Evolutionary conservation across 1,140 invertebrate species (phyloP).

Genomic region (Diorhabda carinulata): DNA sequence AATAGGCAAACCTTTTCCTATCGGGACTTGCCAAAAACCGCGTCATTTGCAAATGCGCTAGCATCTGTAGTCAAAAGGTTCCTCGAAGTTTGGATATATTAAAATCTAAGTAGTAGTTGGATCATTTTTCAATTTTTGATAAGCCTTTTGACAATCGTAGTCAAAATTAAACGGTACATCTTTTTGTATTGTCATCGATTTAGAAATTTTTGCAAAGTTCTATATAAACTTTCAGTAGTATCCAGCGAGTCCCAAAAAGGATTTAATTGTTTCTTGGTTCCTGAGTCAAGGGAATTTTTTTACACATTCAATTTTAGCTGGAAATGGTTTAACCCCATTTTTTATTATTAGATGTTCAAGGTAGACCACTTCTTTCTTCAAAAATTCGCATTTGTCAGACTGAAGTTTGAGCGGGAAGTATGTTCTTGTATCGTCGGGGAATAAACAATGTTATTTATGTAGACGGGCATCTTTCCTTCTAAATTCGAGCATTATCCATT

Average conservation of each 20-base stretch:
- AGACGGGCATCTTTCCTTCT: too few relatives aligned
- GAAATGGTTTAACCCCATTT: slow-evolving; percentile 46
- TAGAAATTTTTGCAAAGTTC: slow-evolving; percentile 13
- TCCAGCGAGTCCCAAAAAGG: slow-evolving; percentile 46
- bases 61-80: too few relatives aligned
- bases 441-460: too few relatives aligned
- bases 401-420: slow-evolving; percentile 39
- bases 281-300: slow-evolving; percentile 44
- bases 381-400: slow-evolving; percentile 45
- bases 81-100: too few relatives aligned
- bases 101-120: too few relatives aligned
- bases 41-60: too few relatives aligned
- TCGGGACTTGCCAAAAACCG: too few relatives aligned
- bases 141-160: too few relatives aligned
- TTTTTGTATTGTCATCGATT: background rate
- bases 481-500: too few relatives aligned
- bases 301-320: slow-evolving; percentile 43
- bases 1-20: too few relatives aligned
- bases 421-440: too few relatives aligned
- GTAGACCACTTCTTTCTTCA: slow-evolving; percentile 46
- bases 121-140: too few relatives aligned
- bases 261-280: slow-evolving; percentile 43
- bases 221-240: slow-evolving; percentile 7
- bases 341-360: slow-evolving; percentile 47
- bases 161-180: background rate